Conservation (phyloP, 2,113 vertebrate genomes). For the Ammospiza nelsoni region DNA sequence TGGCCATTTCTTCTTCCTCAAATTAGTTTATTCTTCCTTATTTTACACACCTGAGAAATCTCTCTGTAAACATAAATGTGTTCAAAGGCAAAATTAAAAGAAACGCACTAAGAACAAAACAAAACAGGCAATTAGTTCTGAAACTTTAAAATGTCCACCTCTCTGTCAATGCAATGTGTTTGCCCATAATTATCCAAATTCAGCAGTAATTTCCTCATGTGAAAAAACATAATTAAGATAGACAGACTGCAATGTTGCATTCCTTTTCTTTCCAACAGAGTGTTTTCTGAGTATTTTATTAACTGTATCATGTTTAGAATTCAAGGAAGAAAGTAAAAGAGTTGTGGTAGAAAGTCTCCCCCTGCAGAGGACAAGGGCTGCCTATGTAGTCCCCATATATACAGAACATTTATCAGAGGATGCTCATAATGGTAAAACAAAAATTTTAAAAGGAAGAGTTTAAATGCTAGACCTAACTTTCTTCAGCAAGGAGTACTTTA, state of each 20-base stretch:
- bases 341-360: neutral
- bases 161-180: neutral
- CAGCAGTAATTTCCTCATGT: neutral
- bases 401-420: neutral
- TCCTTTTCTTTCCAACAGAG: neutral
- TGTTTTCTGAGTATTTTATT: neutral
- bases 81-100: neutral
- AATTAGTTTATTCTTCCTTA: neutral
- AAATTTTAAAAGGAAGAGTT: neutral
- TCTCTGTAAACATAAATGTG: neutral
- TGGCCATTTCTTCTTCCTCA: neutral
- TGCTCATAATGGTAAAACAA: neutral
- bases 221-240: neutral
- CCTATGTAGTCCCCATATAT: neutral
- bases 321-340: neutral
- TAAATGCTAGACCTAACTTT: neutral
- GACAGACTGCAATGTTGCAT: neutral
- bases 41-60: neutral
- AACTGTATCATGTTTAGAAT: neutral
- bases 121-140: neutral
- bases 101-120: neutral
- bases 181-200: neutral
- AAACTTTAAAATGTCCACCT: neutral
- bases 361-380: neutral
- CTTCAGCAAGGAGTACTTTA: neutral